These are phyloP conservation scores for Cheiracanthium punctorium DNA, from an alignment of 2,888 invertebrate genomes.

Conservation along the genomic window DNA sequence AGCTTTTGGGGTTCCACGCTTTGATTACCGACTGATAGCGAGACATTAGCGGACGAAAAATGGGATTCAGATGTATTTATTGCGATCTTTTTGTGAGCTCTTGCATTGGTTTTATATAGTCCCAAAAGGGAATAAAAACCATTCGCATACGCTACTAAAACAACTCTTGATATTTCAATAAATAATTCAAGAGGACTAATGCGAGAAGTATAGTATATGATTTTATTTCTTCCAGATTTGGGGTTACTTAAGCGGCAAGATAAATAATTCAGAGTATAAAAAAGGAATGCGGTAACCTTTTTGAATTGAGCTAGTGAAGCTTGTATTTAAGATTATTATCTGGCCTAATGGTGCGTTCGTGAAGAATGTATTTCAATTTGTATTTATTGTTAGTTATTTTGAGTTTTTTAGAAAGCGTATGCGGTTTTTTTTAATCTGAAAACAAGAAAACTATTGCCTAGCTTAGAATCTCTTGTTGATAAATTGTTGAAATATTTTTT, in stretches of 20 bases:
- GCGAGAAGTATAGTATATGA: background rate
- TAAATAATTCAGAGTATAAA: too few relatives aligned
- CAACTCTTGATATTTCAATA: background rate
- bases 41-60: conserved; percentile 43
- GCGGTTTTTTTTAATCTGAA: too few relatives aligned
- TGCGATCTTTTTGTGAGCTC: conserved; percentile 35
- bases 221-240: background rate
- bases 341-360: too few relatives aligned
- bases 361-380: too few relatives aligned
- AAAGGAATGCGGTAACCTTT: too few relatives aligned
- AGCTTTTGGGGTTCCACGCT: conserved; percentile 57
- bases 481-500: too few relatives aligned
- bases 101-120: background rate
- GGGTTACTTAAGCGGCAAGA: background rate
- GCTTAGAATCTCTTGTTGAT: too few relatives aligned
- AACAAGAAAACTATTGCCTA: too few relatives aligned
- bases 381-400: too few relatives aligned
- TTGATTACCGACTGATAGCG: conserved; percentile 49
- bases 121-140: background rate
- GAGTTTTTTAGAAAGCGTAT: too few relatives aligned
- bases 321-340: too few relatives aligned
- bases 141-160: background rate
- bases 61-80: conserved; percentile 38
- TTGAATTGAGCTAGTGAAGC: too few relatives aligned
- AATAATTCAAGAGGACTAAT: background rate